phyloP scores from a whole-genome alignment of 2,888 invertebrate genomes.

The Tetrapedia diversipes region DNA sequence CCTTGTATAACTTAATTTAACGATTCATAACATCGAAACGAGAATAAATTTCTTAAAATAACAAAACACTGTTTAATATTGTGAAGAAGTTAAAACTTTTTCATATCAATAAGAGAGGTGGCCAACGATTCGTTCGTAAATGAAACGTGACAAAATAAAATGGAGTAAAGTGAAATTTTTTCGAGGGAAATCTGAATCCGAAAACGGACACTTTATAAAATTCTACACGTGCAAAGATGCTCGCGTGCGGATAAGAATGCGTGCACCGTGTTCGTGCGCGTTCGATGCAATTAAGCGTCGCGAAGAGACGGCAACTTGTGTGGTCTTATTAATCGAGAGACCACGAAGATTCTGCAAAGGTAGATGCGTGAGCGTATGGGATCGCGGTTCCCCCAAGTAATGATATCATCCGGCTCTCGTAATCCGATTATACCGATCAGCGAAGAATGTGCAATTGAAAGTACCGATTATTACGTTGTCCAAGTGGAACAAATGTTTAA shows the following conservation, averaged over 20 bases:
- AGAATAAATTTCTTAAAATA: too few relatives aligned
- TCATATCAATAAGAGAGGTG: too few relatives aligned
- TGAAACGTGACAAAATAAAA: too few relatives aligned
- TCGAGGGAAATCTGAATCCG: not conserved
- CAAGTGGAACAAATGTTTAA: not conserved
- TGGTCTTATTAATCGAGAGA: slow-evolving; percentile 42
- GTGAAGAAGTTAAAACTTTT: too few relatives aligned
- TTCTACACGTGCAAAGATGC: not conserved
- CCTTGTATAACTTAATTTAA: too few relatives aligned
- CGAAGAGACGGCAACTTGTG: slow-evolving; percentile 22
- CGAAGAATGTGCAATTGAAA: not conserved
- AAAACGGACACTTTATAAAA: not conserved
- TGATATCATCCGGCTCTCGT: slow-evolving; percentile 38
- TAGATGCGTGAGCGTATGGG: slow-evolving; percentile 22
- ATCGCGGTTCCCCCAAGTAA: slow-evolving; percentile 8
- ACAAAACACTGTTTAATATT: too few relatives aligned
- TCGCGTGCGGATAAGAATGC: slow-evolving; percentile 13
- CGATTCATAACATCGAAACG: too few relatives aligned
- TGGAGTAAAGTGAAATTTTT: too few relatives aligned
- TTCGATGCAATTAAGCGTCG: slow-evolving; percentile 26
- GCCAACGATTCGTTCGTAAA: too few relatives aligned
- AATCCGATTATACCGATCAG: slow-evolving; percentile 38
- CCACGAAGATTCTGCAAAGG: slow-evolving; percentile 32
- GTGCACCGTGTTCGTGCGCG: slow-evolving; percentile 9
- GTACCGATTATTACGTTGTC: slow-evolving; percentile 1